Evolutionary conservation across 2,113 vertebrate genomes (phyloP).

Genomic region (Bos javanicus): DNA sequence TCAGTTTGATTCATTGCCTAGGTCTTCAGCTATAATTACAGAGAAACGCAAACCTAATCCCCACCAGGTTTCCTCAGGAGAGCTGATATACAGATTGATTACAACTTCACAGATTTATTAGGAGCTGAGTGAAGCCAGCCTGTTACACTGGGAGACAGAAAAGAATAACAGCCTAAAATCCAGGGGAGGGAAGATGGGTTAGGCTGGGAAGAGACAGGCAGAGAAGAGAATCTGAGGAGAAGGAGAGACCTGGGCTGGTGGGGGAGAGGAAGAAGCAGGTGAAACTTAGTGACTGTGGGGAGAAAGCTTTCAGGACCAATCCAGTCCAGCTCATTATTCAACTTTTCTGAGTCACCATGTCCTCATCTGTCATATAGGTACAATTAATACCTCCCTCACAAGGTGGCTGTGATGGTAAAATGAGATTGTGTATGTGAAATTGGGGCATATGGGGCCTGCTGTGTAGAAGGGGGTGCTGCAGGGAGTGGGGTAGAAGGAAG

Average conservation of each 20-base stretch:
- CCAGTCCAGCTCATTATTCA: background rate
- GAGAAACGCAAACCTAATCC: background rate
- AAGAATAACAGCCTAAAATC: background rate
- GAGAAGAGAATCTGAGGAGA: background rate
- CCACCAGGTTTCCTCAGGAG: background rate
- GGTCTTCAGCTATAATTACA: conserved; percentile 25
- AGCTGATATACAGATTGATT: conserved; percentile 47
- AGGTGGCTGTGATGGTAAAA: background rate
- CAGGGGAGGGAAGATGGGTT: background rate
- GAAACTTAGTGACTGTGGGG: background rate
- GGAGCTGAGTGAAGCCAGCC: background rate
- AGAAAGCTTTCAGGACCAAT: background rate
- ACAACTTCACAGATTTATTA: conserved; percentile 44
- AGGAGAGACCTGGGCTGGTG: background rate
- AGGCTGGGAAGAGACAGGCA: background rate
- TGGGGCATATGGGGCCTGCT: background rate
- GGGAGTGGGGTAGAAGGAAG: background rate
- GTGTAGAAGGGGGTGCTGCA: too few relatives aligned
- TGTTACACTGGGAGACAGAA: background rate
- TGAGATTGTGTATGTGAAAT: background rate
- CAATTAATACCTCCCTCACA: background rate
- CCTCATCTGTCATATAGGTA: background rate
- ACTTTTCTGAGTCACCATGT: background rate
- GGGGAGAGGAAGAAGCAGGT: background rate
- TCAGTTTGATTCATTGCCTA: conserved; percentile 1